These are phyloP conservation scores for Agrypnus murinus DNA, from an alignment of 2,888 invertebrate species.

Conservation along the genomic window DNA sequence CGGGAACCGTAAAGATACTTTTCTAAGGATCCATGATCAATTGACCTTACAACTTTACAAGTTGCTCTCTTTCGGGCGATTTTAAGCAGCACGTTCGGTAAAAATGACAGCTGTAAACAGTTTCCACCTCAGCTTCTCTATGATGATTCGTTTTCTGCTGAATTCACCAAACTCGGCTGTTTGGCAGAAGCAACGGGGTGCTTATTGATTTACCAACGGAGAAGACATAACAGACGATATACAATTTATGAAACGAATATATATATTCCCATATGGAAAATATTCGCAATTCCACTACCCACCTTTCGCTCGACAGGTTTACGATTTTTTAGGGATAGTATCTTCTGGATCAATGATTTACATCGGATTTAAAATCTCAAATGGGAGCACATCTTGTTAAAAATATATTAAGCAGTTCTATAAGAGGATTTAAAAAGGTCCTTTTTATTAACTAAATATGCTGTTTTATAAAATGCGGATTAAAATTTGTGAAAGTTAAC, in stretches of 20 bases:
- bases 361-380: constrained; percentile 2
- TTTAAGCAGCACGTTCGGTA: constrained; percentile 30
- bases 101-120: constrained; percentile 39
- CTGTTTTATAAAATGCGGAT: too few species aligned
- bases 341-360: constrained; percentile 16
- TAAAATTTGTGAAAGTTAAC: too few species aligned
- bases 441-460: too few species aligned
- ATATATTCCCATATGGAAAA: constrained; percentile 42
- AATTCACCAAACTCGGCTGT: constrained; percentile 24
- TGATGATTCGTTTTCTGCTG: constrained; percentile 38
- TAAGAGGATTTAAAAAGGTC: too few species aligned
- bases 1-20: constrained; percentile 19
- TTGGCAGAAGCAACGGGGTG: constrained; percentile 21
- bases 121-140: constrained; percentile 21
- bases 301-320: constrained; percentile 34
- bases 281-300: constrained; percentile 28
- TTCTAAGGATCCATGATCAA: constrained; percentile 24
- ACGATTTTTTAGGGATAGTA: constrained; percentile 33
- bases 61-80: neutral
- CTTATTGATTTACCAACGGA: constrained; percentile 42
- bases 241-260: constrained; percentile 44
- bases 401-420: neutral
- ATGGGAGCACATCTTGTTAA: neutral
- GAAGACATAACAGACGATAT: constrained; percentile 37
- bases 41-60: constrained; percentile 14